phyloP scores from a whole-genome alignment of 1,140 invertebrate species.

The Delia radicum region DNA sequence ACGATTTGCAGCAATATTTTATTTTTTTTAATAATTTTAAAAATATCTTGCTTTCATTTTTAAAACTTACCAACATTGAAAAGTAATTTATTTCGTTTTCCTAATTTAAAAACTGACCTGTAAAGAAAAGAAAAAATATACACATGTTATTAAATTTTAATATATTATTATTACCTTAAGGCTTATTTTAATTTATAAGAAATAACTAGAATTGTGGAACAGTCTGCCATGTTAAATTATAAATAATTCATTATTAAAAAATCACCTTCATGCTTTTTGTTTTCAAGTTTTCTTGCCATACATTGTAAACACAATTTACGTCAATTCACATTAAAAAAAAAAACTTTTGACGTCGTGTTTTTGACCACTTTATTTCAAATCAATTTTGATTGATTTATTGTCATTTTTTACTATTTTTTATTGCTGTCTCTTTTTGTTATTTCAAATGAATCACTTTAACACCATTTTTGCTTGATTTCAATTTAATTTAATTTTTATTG shows the following conservation, averaged over 20 bases:
- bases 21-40: too few species aligned
- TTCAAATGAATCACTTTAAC: background rate
- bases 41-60: too few species aligned
- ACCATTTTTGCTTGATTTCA: background rate
- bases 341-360: background rate
- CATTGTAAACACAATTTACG: background rate
- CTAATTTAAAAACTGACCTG: background rate
- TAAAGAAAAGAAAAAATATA: background rate
- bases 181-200: background rate
- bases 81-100: background rate
- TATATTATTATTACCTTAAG: background rate
- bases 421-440: background rate
- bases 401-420: background rate
- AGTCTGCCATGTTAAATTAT: background rate
- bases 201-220: background rate
- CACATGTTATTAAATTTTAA: background rate
- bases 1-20: too few species aligned
- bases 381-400: slow-evolving; percentile 20
- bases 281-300: background rate
- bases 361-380: slow-evolving; percentile 5
- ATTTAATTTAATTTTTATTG: too few species aligned
- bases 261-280: background rate
- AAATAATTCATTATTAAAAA: background rate
- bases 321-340: background rate
- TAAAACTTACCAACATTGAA: background rate